Conservation (phyloP, 2,113 vertebrate species). For the Illadopsis cleaveri region DNA sequence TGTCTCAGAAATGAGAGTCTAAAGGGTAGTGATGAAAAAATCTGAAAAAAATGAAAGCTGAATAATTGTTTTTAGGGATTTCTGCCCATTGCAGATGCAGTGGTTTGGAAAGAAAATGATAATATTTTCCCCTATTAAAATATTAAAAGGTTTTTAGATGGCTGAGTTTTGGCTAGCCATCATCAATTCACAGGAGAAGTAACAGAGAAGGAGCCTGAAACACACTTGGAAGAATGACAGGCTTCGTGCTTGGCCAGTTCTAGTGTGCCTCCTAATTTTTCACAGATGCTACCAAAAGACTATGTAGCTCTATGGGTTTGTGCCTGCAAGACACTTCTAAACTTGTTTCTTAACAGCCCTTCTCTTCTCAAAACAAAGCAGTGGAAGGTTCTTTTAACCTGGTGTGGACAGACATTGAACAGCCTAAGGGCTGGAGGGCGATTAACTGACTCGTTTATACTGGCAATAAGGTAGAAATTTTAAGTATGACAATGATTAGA, state of each 20-base stretch:
- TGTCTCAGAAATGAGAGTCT: not conserved
- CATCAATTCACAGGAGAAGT: not conserved
- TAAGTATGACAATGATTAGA: not conserved
- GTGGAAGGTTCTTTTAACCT: not conserved
- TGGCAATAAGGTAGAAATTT: not conserved
- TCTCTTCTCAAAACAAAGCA: not conserved
- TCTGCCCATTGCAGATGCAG: not conserved
- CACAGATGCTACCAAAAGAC: not conserved
- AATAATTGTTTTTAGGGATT: not conserved
- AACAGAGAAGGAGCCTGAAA: not conserved
- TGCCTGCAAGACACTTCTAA: not conserved
- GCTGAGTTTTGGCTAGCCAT: not conserved
- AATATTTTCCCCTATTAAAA: slow-evolving; percentile 32
- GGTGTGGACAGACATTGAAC: not conserved
- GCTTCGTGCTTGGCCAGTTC: not conserved
- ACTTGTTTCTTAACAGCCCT: not conserved
- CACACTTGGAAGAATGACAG: not conserved
- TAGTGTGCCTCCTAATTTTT: not conserved
- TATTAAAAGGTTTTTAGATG: not conserved
- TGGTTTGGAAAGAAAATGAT: not conserved
- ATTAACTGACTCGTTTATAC: not conserved
- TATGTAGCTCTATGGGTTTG: not conserved
- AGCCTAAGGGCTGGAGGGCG: not conserved
- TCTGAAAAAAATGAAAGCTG: not conserved
- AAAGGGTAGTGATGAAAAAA: not conserved